A percentile compares a stretch with the other conserved stretches of the same genome.
These are phyloP conservation scores for Hystrix brachyura DNA, from an alignment of 2,113 vertebrate species.

Conservation along the genomic window DNA sequence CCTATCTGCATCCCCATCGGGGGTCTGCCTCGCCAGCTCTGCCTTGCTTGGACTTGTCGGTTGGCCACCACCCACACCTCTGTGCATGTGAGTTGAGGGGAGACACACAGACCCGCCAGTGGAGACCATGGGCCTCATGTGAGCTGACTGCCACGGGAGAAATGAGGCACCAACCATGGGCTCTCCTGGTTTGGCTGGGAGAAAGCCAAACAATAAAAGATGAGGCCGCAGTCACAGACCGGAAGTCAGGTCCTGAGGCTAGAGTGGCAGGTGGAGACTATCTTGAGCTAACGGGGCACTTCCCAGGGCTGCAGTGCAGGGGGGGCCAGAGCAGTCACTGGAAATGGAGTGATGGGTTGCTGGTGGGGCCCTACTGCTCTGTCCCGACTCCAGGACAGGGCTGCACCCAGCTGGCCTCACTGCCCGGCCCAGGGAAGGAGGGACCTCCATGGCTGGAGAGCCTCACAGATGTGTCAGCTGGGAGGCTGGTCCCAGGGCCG, in stretches of 20 bases:
- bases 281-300: fast-evolving
- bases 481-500: fast-evolving
- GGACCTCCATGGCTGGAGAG: background rate
- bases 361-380: background rate
- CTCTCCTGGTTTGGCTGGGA: background rate
- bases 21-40: background rate
- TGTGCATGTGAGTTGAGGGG: background rate
- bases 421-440: too few species aligned
- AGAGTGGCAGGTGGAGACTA: fast-evolving
- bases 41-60: background rate
- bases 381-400: background rate
- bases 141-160: background rate
- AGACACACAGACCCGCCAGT: background rate
- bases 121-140: background rate
- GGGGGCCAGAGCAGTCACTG: background rate
- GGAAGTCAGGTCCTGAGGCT: background rate
- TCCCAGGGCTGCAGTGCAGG: background rate
- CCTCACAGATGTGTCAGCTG: fast-evolving
- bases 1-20: background rate
- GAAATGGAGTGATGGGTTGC: background rate
- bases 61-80: background rate
- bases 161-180: background rate
- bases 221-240: fast-evolving
- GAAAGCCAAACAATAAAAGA: background rate
- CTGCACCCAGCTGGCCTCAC: background rate